phyloP scores from a whole-genome alignment of 2,113 vertebrate genomes.

The Tachysurus vachellii region DNA sequence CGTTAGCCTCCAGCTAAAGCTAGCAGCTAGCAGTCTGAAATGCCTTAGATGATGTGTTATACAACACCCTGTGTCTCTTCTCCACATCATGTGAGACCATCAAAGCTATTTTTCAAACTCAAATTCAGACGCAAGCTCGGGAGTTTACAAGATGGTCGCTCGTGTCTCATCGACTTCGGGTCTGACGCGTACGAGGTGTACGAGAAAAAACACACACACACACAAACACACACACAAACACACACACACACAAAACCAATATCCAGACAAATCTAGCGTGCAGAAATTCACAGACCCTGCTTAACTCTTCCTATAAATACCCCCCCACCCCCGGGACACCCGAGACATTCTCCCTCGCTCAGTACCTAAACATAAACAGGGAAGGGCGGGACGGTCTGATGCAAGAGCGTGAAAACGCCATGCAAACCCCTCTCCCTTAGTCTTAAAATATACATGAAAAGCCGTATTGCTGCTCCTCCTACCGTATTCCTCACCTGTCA shows the following conservation, averaged over 20 bases:
- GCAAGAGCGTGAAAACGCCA: conserved; percentile 40
- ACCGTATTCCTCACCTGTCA: conserved; percentile 18
- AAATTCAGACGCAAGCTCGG: background rate
- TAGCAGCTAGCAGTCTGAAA: conserved; percentile 6
- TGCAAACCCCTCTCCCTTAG: conserved; percentile 10
- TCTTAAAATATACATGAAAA: conserved; percentile 44
- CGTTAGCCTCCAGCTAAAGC: conserved; percentile 18
- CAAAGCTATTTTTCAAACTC: background rate
- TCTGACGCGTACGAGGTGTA: background rate
- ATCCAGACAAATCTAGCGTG: too few relatives aligned
- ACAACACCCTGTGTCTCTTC: conserved; percentile 19
- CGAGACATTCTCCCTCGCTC: conserved; percentile 10
- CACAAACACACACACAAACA: background rate
- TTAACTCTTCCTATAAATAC: conserved; percentile 35
- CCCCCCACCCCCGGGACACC: background rate
- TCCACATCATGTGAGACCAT: background rate
- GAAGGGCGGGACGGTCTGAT: conserved; percentile 33
- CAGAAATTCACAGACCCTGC: background rate
- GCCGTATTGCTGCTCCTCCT: background rate
- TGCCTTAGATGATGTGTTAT: conserved; percentile 19
- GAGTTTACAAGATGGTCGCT: background rate
- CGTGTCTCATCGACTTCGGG: background rate
- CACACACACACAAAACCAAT: background rate
- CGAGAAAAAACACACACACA: background rate
- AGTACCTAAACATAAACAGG: conserved; percentile 42